Percentiles rank a stretch among this genome's conserved stretches.
phyloP scores from a whole-genome alignment of 2,797 vertebrate species.

The Pristis pectinata region DNA sequence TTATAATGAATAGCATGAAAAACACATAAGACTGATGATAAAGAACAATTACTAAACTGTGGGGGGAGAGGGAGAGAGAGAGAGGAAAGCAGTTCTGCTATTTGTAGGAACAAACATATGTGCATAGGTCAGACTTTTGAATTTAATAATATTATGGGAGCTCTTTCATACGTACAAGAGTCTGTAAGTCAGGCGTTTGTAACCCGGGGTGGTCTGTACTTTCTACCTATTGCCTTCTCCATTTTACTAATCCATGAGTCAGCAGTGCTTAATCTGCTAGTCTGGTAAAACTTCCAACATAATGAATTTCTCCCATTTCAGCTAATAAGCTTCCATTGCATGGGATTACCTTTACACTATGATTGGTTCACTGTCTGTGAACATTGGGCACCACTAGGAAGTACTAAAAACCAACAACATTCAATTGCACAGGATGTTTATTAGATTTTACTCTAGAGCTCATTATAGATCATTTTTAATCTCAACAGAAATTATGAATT shows the following conservation, averaged over 20 bases:
- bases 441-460: neutral
- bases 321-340: neutral
- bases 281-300: slow-evolving; percentile 18
- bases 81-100: no score
- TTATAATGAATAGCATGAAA: no score
- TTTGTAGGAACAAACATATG: no score
- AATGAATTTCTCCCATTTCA: neutral
- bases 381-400: neutral
- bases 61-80: no score
- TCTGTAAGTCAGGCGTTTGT: no score
- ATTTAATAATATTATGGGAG: no score
- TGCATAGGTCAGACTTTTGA: no score
- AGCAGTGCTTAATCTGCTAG: neutral
- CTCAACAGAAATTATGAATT: neutral
- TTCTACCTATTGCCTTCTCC: neutral
- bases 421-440: neutral
- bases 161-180: no score
- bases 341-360: neutral
- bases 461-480: neutral
- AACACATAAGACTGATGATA: no score
- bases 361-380: neutral
- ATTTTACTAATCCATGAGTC: neutral
- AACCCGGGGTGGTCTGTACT: neutral
- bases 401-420: neutral
- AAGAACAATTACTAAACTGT: no score